Percentiles rank a stretch among this genome's conserved stretches.
Evolutionary conservation across 2,888 invertebrate species (phyloP).

Genomic region (Empis stercorea): DNA sequence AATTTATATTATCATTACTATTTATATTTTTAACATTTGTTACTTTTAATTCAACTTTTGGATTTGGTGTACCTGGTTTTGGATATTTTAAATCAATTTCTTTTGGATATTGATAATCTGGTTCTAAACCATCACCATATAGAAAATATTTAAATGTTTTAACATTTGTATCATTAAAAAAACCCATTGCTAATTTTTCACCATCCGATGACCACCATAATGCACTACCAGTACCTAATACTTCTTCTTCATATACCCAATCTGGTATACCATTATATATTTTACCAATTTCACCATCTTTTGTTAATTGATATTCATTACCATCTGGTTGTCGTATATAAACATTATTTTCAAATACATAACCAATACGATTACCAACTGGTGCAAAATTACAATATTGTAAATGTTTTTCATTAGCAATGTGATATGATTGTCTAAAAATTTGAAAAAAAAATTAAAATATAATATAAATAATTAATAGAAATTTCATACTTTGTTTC

Average conservation of each 20-base stretch:
- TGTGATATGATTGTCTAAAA: conserved; percentile 34
- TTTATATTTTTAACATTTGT: conserved; percentile 38
- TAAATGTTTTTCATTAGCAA: conserved; percentile 43
- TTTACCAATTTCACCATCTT: conserved; percentile 46
- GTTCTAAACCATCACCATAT: conserved; percentile 49
- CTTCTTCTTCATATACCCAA: conserved; percentile 92
- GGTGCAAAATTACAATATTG: conserved; percentile 52
- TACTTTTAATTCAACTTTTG: conserved; percentile 52
- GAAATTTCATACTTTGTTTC: conserved; percentile 34
- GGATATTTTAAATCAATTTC: conserved; percentile 59
- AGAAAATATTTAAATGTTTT: conserved; percentile 48
- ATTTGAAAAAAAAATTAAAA: conserved; percentile 8
- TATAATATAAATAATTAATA: background rate
- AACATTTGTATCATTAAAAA: conserved; percentile 59
- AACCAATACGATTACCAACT: conserved; percentile 41
- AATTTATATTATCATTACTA: conserved; percentile 18
- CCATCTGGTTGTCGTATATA: conserved; percentile 33
- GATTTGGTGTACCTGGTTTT: conserved; percentile 65
- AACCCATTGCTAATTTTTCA: conserved; percentile 52
- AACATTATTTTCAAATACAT: conserved; percentile 56
- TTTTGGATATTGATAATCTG: conserved; percentile 52
- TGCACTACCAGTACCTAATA: conserved; percentile 54
- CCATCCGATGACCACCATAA: conserved; percentile 69
- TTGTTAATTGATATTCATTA: conserved; percentile 40
- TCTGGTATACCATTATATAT: conserved; percentile 77